Evolutionary conservation across 2,113 vertebrate species (phyloP).

Genomic region (Ophiodon elongatus): DNA sequence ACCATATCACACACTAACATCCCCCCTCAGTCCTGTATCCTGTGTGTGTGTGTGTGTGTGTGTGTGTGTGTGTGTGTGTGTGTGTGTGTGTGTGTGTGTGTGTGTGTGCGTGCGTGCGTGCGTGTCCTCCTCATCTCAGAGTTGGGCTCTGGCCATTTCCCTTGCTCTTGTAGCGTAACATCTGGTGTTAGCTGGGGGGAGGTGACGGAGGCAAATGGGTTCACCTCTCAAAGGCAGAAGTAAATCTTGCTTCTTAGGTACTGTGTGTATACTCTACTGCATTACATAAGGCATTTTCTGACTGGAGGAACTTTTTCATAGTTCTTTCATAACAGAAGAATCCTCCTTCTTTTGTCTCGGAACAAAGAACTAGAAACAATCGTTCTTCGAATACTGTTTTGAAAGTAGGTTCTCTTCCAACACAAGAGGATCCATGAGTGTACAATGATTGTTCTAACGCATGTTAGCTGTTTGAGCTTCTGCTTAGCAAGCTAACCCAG

Average conservation of each 20-base stretch:
- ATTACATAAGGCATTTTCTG: background rate
- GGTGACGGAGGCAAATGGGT: conserved; percentile 5
- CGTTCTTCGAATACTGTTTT: background rate
- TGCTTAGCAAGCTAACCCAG: background rate
- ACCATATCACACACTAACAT: conserved; percentile 59
- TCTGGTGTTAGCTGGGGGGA: conserved; percentile 52
- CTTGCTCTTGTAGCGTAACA: conserved; percentile 35
- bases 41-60: conserved; percentile 48
- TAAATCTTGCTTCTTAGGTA: conserved; percentile 43
- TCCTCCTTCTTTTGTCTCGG: background rate
- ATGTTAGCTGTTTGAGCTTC: background rate
- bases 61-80: conserved; percentile 7
- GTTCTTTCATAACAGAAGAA: background rate
- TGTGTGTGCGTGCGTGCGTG: background rate
- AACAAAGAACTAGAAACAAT: background rate
- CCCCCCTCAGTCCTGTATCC: conserved; percentile 56
- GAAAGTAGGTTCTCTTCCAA: background rate
- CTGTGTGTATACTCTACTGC: conserved; percentile 8
- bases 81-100: conserved; percentile 4
- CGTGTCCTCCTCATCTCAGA: conserved; percentile 37
- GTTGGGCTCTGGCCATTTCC: conserved; percentile 47
- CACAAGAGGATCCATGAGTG: background rate
- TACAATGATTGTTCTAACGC: background rate
- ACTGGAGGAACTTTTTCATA: background rate
- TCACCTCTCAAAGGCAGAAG: conserved; percentile 54